Evolutionary conservation across 2,888 invertebrate species (phyloP).

Genomic region (Linyphia triangularis): DNA sequence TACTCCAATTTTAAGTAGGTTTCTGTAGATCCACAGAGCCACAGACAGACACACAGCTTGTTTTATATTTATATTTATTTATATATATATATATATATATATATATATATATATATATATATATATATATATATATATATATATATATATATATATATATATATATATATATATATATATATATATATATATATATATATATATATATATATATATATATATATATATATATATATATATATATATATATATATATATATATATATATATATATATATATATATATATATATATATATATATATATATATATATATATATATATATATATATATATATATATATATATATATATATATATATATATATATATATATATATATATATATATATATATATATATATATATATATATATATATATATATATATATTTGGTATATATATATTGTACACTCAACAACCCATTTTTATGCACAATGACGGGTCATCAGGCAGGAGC

Average conservation of each 20-base stretch:
- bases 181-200: constrained; percentile 29
- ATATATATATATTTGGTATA: background rate
- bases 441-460: background rate
- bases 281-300: too few relatives aligned
- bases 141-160: constrained; percentile 5
- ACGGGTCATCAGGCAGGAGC: too few relatives aligned
- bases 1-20: too few relatives aligned
- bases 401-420: constrained; percentile 3
- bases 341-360: too few relatives aligned
- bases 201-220: constrained; percentile 7
- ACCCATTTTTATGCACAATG: too few relatives aligned
- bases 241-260: constrained; percentile 16
- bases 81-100: background rate
- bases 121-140: constrained; percentile 14
- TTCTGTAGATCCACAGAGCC: too few relatives aligned
- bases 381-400: constrained; percentile 14
- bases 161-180: constrained; percentile 31
- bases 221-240: constrained; percentile 16
- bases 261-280: background rate
- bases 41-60: too few relatives aligned
- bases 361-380: too few relatives aligned
- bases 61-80: background rate
- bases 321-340: too few relatives aligned
- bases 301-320: too few relatives aligned
- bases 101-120: background rate